These are phyloP conservation scores for Ceratina japonica DNA, from an alignment of 1,140 invertebrate species.

Conservation along the genomic window DNA sequence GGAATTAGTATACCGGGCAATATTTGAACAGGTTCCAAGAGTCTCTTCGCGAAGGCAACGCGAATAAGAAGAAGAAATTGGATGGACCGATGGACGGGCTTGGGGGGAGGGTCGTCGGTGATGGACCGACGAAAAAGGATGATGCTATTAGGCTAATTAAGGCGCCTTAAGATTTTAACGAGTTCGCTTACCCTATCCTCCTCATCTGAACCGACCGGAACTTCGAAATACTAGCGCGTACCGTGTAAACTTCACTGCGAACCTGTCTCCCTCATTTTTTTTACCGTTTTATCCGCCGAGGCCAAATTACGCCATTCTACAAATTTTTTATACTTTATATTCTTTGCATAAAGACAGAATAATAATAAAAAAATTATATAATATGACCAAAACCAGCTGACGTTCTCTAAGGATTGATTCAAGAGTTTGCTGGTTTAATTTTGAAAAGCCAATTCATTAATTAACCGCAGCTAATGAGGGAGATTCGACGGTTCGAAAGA, in stretches of 20 bases:
- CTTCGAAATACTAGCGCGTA: constrained; percentile 37
- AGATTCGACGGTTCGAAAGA: constrained; percentile 57
- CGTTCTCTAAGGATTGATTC: too few species aligned
- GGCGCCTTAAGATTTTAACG: constrained; percentile 65
- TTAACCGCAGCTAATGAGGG: constrained; percentile 63
- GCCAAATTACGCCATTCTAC: too few species aligned
- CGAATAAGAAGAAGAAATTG: constrained; percentile 57
- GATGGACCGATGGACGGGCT: constrained; percentile 41
- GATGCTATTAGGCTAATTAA: constrained; percentile 70
- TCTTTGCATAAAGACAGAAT: too few species aligned
- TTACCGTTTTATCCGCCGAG: too few species aligned
- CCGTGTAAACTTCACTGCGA: constrained; percentile 35
- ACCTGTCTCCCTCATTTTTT: too few species aligned
- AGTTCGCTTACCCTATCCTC: constrained; percentile 46
- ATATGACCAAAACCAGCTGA: not conserved
- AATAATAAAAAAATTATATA: too few species aligned
- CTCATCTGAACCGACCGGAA: not conserved
- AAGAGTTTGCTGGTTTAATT: not conserved
- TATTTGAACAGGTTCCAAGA: constrained; percentile 58
- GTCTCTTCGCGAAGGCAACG: constrained; percentile 13
- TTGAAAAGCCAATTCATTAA: not conserved
- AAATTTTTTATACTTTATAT: too few species aligned
- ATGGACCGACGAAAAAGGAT: constrained; percentile 60
- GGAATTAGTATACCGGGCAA: constrained; percentile 58
- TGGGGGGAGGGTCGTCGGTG: constrained; percentile 27